Conservation (phyloP, 2,888 invertebrate genomes). For the Meteorus colon region DNA sequence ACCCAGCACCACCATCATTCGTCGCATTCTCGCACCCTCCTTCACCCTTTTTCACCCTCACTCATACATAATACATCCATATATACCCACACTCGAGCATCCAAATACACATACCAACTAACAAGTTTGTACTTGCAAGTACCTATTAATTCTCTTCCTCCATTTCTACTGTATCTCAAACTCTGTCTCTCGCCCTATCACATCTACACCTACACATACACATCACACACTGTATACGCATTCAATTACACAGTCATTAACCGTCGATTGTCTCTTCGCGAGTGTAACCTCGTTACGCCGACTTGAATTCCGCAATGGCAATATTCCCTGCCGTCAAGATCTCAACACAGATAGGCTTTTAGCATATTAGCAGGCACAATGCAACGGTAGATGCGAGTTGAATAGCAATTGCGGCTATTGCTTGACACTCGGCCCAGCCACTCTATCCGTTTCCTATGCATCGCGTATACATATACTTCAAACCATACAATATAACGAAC, state of each 20-base stretch:
- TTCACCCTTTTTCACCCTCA: constrained; percentile 31
- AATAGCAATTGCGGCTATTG: constrained; percentile 66
- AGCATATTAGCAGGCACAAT: constrained; percentile 72
- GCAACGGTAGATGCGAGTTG: constrained; percentile 70
- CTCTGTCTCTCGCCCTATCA: constrained; percentile 41
- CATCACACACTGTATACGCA: constrained; percentile 44
- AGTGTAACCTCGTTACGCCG: constrained; percentile 69
- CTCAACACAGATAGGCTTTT: constrained; percentile 73
- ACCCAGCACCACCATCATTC: constrained; percentile 38
- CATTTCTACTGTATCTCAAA: background rate
- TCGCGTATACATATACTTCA: constrained; percentile 17
- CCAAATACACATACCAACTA: background rate
- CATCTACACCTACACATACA: constrained; percentile 35
- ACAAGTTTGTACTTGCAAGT: background rate
- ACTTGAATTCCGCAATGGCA: constrained; percentile 67
- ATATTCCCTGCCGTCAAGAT: constrained; percentile 67
- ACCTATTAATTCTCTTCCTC: background rate
- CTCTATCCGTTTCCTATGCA: constrained; percentile 55
- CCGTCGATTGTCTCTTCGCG: constrained; percentile 69
- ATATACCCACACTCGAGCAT: background rate
- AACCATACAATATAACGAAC: background rate
- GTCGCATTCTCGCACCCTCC: constrained; percentile 18
- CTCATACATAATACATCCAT: constrained; percentile 20
- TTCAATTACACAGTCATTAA: constrained; percentile 70
- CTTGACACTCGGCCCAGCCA: constrained; percentile 51